Conservation (phyloP, 2,888 invertebrate species). For the Limnephilus marmoratus region DNA sequence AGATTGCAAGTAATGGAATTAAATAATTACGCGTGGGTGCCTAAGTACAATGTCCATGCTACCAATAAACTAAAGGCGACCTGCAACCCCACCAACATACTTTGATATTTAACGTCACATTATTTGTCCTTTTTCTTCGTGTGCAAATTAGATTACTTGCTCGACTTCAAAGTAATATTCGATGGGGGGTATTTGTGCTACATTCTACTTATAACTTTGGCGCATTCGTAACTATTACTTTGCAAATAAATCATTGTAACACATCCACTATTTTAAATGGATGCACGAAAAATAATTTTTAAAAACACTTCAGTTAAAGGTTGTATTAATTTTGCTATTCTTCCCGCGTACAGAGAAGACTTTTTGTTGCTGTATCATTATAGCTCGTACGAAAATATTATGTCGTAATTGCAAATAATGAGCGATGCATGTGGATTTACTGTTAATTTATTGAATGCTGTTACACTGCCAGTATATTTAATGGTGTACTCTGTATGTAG, state of each 20-base stretch:
- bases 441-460: slow-evolving; percentile 19
- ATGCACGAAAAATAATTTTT: background rate
- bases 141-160: slow-evolving; percentile 22
- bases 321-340: too few relatives aligned
- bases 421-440: slow-evolving; percentile 9
- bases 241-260: background rate
- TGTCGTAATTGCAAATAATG: slow-evolving; percentile 2
- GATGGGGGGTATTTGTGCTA: background rate
- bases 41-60: background rate
- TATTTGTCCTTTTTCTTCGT: slow-evolving; percentile 14
- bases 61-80: background rate
- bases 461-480: background rate
- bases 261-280: background rate
- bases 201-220: background rate
- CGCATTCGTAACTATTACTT: background rate
- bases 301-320: background rate
- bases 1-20: slow-evolving; percentile 64
- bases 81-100: background rate
- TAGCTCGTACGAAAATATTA: background rate
- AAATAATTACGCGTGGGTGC: slow-evolving; percentile 58
- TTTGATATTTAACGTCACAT: slow-evolving; percentile 34
- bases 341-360: too few relatives aligned
- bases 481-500: background rate
- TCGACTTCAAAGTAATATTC: background rate
- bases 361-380: background rate